Conservation (phyloP, 1,140 invertebrate genomes). For the Cotesia typhae region DNA sequence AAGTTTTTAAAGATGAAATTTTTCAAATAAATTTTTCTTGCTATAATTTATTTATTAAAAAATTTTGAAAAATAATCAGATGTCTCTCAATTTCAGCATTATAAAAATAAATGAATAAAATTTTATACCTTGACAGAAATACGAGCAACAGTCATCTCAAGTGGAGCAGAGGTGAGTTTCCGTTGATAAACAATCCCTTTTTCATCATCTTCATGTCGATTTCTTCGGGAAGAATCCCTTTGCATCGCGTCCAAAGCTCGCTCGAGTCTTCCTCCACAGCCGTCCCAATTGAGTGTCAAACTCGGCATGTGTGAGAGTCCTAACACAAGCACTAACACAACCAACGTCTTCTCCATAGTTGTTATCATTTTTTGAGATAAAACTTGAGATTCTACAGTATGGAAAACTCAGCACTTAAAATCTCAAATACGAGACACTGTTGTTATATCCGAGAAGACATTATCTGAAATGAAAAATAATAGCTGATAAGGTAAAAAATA, state of each 20-base stretch:
- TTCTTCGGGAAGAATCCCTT: slow-evolving; percentile 49
- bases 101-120: slow-evolving; percentile 6
- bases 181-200: slow-evolving; percentile 51
- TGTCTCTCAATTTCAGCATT: background rate
- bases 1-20: too few species aligned
- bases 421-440: background rate
- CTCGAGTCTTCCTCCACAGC: slow-evolving; percentile 59
- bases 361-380: slow-evolving; percentile 9
- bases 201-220: slow-evolving; percentile 51
- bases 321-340: slow-evolving; percentile 19
- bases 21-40: too few species aligned
- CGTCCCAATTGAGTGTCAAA: slow-evolving; percentile 28
- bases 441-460: too few species aligned
- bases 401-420: background rate
- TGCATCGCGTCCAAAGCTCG: slow-evolving; percentile 59
- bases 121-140: slow-evolving; percentile 57
- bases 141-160: slow-evolving; percentile 59
- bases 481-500: slow-evolving; percentile 10
- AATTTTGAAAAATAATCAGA: too few species aligned
- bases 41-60: too few species aligned
- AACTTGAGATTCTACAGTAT: too few species aligned
- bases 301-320: slow-evolving; percentile 23
- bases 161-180: slow-evolving; percentile 54
- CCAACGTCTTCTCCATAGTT: slow-evolving; percentile 26
- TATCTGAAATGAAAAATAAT: background rate